phyloP scores from a whole-genome alignment of 2,888 invertebrate genomes.

The Hesperia comma region DNA sequence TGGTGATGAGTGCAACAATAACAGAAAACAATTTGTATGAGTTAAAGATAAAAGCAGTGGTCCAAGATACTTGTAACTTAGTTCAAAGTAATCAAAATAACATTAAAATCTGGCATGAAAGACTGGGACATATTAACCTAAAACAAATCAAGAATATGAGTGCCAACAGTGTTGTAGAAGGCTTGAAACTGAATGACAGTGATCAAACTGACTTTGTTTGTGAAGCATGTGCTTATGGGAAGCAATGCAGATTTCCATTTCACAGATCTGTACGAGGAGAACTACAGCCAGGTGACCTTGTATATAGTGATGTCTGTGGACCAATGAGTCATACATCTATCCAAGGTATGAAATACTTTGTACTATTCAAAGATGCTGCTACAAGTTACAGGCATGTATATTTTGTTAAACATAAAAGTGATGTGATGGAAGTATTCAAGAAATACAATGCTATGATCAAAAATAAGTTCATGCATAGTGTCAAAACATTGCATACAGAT shows the following conservation, averaged over 20 bases:
- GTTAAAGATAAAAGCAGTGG: conserved; percentile 38
- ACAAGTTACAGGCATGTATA: conserved; percentile 47
- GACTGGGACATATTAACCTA: conserved; percentile 42
- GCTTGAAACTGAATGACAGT: conserved; percentile 36
- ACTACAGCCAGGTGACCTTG: conserved; percentile 43
- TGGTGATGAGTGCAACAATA: conserved; percentile 38
- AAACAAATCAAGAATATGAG: conserved; percentile 41
- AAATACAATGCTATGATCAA: conserved; percentile 44
- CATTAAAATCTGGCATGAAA: conserved; percentile 45
- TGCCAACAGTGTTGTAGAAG: conserved; percentile 39
- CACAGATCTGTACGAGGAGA: conserved; percentile 40
- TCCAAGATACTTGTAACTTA: conserved; percentile 38
- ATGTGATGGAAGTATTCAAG: conserved; percentile 45
- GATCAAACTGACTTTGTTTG: conserved; percentile 35
- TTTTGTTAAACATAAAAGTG: conserved; percentile 46
- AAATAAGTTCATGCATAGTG: conserved; percentile 43
- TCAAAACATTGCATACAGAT: conserved; percentile 46
- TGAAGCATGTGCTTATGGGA: conserved; percentile 46
- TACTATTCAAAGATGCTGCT: conserved; percentile 48
- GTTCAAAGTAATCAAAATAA: conserved; percentile 38
- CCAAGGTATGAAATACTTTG: conserved; percentile 45
- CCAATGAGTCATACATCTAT: conserved; percentile 42
- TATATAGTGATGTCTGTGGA: conserved; percentile 48
- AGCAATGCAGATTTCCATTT: conserved; percentile 43
- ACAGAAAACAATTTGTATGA: conserved; percentile 41